Evolutionary conservation across 2,888 invertebrate species (phyloP).

Genomic region (Rhingia rostrata): DNA sequence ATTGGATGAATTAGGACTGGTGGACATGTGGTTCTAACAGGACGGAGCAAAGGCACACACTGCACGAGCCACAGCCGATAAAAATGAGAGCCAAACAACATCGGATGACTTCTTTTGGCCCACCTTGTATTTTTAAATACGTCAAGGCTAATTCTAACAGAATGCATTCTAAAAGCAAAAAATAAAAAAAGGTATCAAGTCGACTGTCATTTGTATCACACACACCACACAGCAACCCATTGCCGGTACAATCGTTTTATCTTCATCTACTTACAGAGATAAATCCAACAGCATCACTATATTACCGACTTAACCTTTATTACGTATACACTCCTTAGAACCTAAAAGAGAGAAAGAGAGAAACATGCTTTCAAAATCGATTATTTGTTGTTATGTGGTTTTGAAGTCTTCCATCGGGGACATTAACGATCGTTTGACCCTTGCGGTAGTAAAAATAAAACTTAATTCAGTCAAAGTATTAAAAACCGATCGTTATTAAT

Average conservation of each 20-base stretch:
- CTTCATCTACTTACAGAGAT: slow-evolving; percentile 34
- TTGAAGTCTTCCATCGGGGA: slow-evolving; percentile 38
- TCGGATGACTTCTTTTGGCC: too few species aligned
- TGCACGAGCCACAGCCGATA: too few species aligned
- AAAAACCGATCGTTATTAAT: slow-evolving; percentile 73
- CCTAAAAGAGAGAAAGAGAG: background rate
- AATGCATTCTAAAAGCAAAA: background rate
- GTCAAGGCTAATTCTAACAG: too few species aligned
- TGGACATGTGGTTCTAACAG: too few species aligned
- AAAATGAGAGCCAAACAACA: too few species aligned
- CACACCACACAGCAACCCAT: slow-evolving; percentile 1
- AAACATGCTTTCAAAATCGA: slow-evolving; percentile 50
- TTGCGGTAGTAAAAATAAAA: slow-evolving; percentile 63
- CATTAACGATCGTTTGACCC: slow-evolving; percentile 66
- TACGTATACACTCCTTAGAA: background rate
- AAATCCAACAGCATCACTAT: slow-evolving; percentile 26
- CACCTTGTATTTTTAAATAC: too few species aligned
- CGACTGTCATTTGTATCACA: slow-evolving; percentile 12
- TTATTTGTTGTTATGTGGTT: slow-evolving; percentile 68
- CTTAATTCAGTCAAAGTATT: slow-evolving; percentile 65
- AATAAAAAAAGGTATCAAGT: background rate
- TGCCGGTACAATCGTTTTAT: slow-evolving; percentile 38
- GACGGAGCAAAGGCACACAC: too few species aligned
- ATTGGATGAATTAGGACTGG: too few species aligned
- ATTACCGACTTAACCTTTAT: slow-evolving; percentile 26